phyloP scores from a whole-genome alignment of 2,888 invertebrate species.

The Nymphalis urticae region DNA sequence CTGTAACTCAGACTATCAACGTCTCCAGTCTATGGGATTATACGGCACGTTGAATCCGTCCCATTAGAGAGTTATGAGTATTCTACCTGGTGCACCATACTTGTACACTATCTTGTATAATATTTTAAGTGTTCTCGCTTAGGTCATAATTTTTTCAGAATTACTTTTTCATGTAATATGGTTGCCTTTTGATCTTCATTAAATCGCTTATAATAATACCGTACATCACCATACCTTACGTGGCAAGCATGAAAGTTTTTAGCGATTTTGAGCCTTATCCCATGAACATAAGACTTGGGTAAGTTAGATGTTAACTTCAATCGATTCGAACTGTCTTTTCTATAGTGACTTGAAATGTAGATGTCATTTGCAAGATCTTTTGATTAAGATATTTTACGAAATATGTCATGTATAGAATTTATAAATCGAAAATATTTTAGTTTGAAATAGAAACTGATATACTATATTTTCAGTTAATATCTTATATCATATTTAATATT shows the following conservation, averaged over 20 bases:
- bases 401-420: neutral
- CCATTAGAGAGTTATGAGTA: too few relatives aligned
- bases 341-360: slow-evolving; percentile 32
- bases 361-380: slow-evolving; percentile 34
- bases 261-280: slow-evolving; percentile 22
- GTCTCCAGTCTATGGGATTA: too few relatives aligned
- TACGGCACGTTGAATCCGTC: too few relatives aligned
- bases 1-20: too few relatives aligned
- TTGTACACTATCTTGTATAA: too few relatives aligned
- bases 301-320: slow-evolving; percentile 20
- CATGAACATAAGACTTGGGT: slow-evolving; percentile 15
- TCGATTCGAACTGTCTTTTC: slow-evolving; percentile 31
- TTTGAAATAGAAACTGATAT: too few relatives aligned
- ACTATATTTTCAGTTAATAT: neutral
- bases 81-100: too few relatives aligned
- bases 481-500: too few relatives aligned
- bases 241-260: slow-evolving; percentile 9
- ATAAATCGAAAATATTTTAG: neutral
- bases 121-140: too few relatives aligned
- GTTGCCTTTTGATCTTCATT: too few relatives aligned
- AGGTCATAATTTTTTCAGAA: too few relatives aligned
- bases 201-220: slow-evolving; percentile 15
- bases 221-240: slow-evolving; percentile 12
- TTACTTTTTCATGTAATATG: too few relatives aligned
- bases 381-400: slow-evolving; percentile 27